Conservation (phyloP, 2,888 invertebrate genomes). For the Coremacera marginata region DNA sequence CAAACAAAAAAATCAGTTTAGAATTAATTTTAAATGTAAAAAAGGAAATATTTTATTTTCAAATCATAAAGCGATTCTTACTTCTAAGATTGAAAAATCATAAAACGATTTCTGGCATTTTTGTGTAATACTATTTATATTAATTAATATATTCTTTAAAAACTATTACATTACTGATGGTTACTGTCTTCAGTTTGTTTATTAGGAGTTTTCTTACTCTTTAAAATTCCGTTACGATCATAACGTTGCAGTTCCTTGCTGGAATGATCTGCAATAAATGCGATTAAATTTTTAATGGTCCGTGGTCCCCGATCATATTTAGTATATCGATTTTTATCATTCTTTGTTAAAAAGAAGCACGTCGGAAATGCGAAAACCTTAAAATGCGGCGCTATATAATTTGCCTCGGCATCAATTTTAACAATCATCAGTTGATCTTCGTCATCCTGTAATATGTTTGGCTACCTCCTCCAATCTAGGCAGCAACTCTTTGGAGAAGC, state of each 20-base stretch:
- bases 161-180: too few relatives aligned
- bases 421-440: neutral
- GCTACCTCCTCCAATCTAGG: neutral
- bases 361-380: neutral
- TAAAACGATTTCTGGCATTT: too few relatives aligned
- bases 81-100: too few relatives aligned
- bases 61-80: too few relatives aligned
- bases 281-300: neutral
- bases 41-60: too few relatives aligned
- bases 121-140: too few relatives aligned
- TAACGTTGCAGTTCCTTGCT: neutral
- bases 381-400: neutral
- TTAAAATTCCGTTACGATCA: neutral
- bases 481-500: neutral
- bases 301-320: neutral
- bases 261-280: slow-evolving; percentile 1
- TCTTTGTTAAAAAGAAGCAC: neutral
- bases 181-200: too few relatives aligned
- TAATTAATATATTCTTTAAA: too few relatives aligned
- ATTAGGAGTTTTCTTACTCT: neutral
- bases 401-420: neutral
- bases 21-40: too few relatives aligned
- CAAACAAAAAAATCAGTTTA: too few relatives aligned
- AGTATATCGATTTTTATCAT: neutral
- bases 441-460: neutral